Conservation (phyloP, 2,797 vertebrate species). For the Gobionotothen gibberifrons region DNA sequence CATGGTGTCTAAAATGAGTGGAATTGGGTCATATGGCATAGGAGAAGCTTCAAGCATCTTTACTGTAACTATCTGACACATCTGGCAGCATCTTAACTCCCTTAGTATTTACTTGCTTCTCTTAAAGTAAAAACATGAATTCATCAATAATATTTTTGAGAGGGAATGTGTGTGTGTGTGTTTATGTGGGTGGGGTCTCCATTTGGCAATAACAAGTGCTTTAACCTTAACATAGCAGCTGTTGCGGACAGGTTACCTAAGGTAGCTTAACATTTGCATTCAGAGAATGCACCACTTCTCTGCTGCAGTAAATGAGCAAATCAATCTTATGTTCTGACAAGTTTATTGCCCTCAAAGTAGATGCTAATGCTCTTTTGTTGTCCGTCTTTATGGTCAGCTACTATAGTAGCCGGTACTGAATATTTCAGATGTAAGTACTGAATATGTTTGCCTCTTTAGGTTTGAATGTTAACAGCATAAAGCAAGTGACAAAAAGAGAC, state of each 20-base stretch:
- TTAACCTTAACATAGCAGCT: neutral
- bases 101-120: neutral
- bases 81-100: constrained; percentile 38
- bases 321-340: constrained; percentile 3
- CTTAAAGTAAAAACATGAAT: too few relatives aligned
- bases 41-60: constrained; percentile 33
- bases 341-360: neutral
- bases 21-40: constrained; percentile 7
- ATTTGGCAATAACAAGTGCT: constrained; percentile 9
- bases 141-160: too few relatives aligned
- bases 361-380: constrained; percentile 1
- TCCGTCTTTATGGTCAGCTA: neutral
- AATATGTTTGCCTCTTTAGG: constrained; percentile 16
- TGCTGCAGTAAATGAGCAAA: neutral
- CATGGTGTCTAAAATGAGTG: constrained; percentile 27
- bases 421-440: neutral
- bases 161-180: too few relatives aligned
- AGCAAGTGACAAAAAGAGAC: neutral
- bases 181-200: too few relatives aligned
- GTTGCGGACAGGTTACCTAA: neutral
- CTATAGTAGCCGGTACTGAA: neutral
- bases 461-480: neutral
- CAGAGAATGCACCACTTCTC: neutral
- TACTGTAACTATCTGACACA: constrained; percentile 33
- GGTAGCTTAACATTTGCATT: neutral